Evolutionary conservation across 2,797 vertebrate species (phyloP), one percentile per base, ranked within the genome.

Genomic region (Neostethus bicornis): DNA sequence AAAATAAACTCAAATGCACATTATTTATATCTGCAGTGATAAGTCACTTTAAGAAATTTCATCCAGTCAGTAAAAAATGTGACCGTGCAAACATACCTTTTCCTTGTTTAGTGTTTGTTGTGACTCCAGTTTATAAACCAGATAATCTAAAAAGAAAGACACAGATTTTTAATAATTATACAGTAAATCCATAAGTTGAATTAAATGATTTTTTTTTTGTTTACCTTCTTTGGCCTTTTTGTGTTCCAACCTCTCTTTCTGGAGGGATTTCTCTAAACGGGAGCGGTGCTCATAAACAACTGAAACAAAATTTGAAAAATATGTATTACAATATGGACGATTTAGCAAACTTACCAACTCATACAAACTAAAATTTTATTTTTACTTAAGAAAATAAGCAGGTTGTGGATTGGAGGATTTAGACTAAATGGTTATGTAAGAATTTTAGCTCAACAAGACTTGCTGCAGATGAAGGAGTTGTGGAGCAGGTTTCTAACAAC

Each of bases 201-300:
- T 32, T 13, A 32, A 14, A 13, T 5, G 21, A 16, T 16, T n/a
- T 12, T 6, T 25, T 11, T 23, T 28, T 7, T 41, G 49, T 75
- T 85, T 75, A 96, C 97, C 97, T 95, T 99, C 97, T 91, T 98
- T 98, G 48, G 96, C 91, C 84, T 99, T 99, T 89, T 99, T 99
- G 83, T 99, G 96, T 70, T 99, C 97, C 43, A 95, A 81, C 70
- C 96, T 93, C 86, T 99, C 97, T 85, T 98, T 99, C 75, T 99
- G 97, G 67, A 99, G 90, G 38, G 96, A 98, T 82, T 99, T 99
- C 81, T 99, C 97, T 85, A 99, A 90, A 77, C 96, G 92, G 76
- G 97, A 98, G 72, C 97, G 93, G 87, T 99, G 97, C 85, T 99
- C 97, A 42, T 99, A 99, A 7, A 99, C 96, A 86, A 99, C 97